Evolutionary conservation across 2,888 invertebrate species (phyloP), one percentile per base, ranked within the genome.

Genomic region (Megaustenia siamemsis): DNA sequence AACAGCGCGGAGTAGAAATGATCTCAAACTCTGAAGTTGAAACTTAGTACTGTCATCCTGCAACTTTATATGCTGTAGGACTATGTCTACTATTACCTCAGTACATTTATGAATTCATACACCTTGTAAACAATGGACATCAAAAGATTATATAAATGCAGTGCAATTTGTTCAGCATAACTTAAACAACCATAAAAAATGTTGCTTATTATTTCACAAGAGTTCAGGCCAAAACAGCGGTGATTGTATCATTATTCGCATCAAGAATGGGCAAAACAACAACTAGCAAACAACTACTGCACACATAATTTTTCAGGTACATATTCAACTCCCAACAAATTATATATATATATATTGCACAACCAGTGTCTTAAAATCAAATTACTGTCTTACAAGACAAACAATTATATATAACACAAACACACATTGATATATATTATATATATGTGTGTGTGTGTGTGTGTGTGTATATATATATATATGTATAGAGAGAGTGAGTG

Each of bases 361-460:
- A 73, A 73, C 49, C 73, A 32, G 73, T 49, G 15, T 73, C n/a
- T 69, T 21, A 15, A 49, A 73, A 5, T 73, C 18, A 45, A 73
- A 73, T 32, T 24, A 43, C 10, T 43, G n/a, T 71, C 43, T 28
- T 32, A 32, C 1, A 69, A 69, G 24, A 40, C 21, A 6, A 21
- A 40, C 24, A 35, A 12, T n/a, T n/a, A n/a, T n/a, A n/a, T n/a
- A n/a, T n/a, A n/a, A n/a, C n/a, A n/a, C n/a, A n/a, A n/a, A n/a
- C n/a, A n/a, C n/a, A n/a, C n/a, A n/a, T n/a, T n/a, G n/a, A n/a
- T n/a, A n/a, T n/a, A n/a, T n/a, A n/a, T n/a, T n/a, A n/a, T n/a
- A n/a, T n/a, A n/a, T n/a, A n/a, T n/a, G n/a, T n/a, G n/a, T n/a
- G n/a, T n/a, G n/a, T n/a, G n/a, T n/a, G n/a, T n/a, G n/a, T n/a